These are phyloP conservation scores for Drosophila borborema DNA, from an alignment of 2,888 invertebrate genomes.

Conservation along the genomic window DNA sequence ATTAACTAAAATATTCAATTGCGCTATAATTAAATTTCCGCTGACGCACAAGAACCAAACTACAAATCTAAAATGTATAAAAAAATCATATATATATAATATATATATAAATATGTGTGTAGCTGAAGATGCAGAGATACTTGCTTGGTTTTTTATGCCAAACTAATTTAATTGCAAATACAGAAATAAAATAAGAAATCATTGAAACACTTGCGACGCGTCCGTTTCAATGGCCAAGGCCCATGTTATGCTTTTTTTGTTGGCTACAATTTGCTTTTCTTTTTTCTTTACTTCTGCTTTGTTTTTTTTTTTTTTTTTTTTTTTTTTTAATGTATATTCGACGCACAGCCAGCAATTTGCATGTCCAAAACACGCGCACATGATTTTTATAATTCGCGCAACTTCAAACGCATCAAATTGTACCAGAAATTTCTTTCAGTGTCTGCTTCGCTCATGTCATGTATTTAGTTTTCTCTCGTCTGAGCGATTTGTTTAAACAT, in stretches of 20 bases:
- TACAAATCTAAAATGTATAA: conserved; percentile 27
- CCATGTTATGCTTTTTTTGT: conserved; percentile 51
- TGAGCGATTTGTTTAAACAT: conserved; percentile 40
- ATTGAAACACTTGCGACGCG: conserved; percentile 57
- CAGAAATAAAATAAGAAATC: conserved; percentile 41
- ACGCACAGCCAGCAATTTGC: conserved; percentile 43
- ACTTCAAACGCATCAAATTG: conserved; percentile 47
- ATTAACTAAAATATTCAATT: conserved; percentile 64
- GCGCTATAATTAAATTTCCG: conserved; percentile 68
- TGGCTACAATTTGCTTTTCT: conserved; percentile 39
- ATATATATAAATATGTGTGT: neutral
- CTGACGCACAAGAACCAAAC: conserved; percentile 74
- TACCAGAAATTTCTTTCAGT: conserved; percentile 57
- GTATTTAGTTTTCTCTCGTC: conserved; percentile 53
- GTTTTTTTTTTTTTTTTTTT: neutral
- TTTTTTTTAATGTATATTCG: conserved; percentile 5
- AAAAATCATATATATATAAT: conserved; percentile 7
- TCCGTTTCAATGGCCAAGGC: conserved; percentile 71
- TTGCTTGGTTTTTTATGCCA: conserved; percentile 54
- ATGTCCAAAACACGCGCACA: conserved; percentile 61
- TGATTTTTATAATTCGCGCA: conserved; percentile 50
- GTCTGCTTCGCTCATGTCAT: conserved; percentile 41
- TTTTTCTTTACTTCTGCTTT: neutral
- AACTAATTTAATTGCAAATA: conserved; percentile 56
- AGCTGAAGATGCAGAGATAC: conserved; percentile 18